Percentiles rank a stretch among this genome's conserved stretches.
Evolutionary conservation across 2,797 vertebrate species (phyloP).

Genomic region (Delichon dasypus): DNA sequence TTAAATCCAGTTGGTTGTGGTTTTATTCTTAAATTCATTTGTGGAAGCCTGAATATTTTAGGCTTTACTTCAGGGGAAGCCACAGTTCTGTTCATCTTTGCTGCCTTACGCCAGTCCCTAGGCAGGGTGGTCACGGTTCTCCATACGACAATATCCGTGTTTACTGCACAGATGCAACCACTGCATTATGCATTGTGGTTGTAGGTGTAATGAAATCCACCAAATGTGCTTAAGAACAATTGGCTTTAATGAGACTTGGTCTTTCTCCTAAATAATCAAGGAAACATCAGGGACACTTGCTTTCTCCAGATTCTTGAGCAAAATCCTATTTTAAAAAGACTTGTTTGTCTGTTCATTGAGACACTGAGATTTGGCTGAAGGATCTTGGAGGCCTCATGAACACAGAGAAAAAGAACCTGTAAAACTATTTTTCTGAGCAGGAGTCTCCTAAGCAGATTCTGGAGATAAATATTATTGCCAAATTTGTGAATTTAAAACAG

Average conservation of each 20-base stretch:
- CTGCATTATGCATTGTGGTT: not conserved
- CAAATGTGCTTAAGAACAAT: not conserved
- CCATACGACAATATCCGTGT: not conserved
- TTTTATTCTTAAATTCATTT: not conserved
- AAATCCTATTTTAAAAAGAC: not conserved
- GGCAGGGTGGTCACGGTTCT: not conserved
- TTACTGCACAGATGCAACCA: not conserved
- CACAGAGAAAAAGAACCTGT: not conserved
- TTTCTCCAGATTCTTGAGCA: not conserved
- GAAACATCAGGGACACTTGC: not conserved
- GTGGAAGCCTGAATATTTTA: not conserved
- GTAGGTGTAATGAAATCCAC: not conserved
- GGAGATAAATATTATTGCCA: not conserved
- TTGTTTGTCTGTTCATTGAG: not conserved
- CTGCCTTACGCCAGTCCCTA: not conserved
- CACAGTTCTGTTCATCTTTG: not conserved
- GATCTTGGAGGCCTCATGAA: not conserved
- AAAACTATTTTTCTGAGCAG: not conserved
- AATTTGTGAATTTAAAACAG: not conserved
- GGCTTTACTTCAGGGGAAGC: not conserved
- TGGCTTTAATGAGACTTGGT: not conserved
- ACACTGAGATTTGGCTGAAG: not conserved
- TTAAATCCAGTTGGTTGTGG: not conserved
- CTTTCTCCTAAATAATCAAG: not conserved
- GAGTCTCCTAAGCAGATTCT: not conserved